phyloP scores from a whole-genome alignment of 1,140 invertebrate genomes.

The roundworm (Caenorhabditis elegans) region DNA sequence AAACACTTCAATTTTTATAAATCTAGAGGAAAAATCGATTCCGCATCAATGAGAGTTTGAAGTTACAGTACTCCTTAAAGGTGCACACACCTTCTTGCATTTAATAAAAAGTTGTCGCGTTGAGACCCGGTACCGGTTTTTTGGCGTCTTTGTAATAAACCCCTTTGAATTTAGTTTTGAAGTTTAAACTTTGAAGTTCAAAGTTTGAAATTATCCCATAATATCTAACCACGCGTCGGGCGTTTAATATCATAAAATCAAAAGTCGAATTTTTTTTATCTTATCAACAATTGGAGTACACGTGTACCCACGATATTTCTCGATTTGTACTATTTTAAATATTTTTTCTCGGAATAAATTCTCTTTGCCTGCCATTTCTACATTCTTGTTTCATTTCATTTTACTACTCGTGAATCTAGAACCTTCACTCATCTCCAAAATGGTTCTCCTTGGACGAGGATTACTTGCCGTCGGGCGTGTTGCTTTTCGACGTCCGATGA shows the following conservation, averaged over 20 bases:
- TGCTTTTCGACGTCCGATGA: neutral
- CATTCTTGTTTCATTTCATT: neutral
- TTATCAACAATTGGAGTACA: neutral
- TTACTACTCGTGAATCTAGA: neutral
- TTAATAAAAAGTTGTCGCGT: no score
- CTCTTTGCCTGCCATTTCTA: no score
- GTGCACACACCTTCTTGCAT: no score
- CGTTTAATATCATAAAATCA: neutral
- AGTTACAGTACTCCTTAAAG: no score
- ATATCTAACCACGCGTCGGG: neutral
- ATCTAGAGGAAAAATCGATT: no score
- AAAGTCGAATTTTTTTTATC: neutral
- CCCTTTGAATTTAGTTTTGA: neutral
- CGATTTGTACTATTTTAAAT: neutral
- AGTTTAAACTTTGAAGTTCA: neutral
- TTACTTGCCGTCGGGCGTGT: neutral
- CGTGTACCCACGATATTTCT: neutral
- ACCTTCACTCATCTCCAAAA: no score
- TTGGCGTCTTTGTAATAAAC: neutral
- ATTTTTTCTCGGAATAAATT: no score
- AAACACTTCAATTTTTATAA: no score
- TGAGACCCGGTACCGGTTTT: neutral
- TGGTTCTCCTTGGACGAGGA: constrained; percentile 23
- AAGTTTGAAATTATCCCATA: neutral
- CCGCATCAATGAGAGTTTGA: no score